Evolutionary conservation across 2,113 vertebrate species (phyloP).

Genomic region (Apodemus speciosus): DNA sequence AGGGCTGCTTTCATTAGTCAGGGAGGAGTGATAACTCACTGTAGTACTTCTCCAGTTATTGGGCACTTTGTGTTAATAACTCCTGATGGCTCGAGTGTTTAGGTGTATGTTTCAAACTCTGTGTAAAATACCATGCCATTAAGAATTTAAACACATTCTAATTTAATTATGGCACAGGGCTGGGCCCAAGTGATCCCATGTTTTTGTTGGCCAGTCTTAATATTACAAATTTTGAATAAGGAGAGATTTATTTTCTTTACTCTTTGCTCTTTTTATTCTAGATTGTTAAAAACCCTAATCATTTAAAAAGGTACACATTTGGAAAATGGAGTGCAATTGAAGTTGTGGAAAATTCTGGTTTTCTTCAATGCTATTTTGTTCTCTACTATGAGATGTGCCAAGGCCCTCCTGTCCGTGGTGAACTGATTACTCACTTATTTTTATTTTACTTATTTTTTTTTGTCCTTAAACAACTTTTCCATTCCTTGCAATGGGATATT

Average conservation of each 20-base stretch:
- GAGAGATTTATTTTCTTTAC: slow-evolving; percentile 79
- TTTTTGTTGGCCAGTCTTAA: slow-evolving; percentile 78
- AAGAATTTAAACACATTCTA: slow-evolving; percentile 82
- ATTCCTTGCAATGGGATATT: neutral
- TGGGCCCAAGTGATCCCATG: slow-evolving; percentile 59
- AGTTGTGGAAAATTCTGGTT: slow-evolving; percentile 75
- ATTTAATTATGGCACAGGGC: slow-evolving; percentile 77
- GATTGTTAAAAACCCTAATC: slow-evolving; percentile 72
- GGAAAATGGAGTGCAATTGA: slow-evolving; percentile 69
- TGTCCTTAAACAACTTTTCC: slow-evolving; percentile 63
- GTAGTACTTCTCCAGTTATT: slow-evolving; percentile 73
- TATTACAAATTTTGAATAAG: slow-evolving; percentile 72
- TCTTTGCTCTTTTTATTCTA: slow-evolving; percentile 72
- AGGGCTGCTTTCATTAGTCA: slow-evolving; percentile 78
- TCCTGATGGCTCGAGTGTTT: slow-evolving; percentile 78
- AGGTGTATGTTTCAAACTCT: slow-evolving; percentile 77
- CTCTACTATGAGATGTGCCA: slow-evolving; percentile 63
- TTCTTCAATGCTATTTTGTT: slow-evolving; percentile 66
- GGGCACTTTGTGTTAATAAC: slow-evolving; percentile 79
- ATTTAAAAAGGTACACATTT: slow-evolving; percentile 70
- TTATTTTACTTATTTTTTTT: slow-evolving; percentile 55
- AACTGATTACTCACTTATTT: slow-evolving; percentile 55
- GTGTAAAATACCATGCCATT: slow-evolving; percentile 78
- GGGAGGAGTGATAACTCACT: slow-evolving; percentile 73
- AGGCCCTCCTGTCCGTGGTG: neutral